These are phyloP conservation scores for Phragmatobia fuliginosa DNA, from an alignment of 2,888 invertebrate genomes.

Conservation along the genomic window DNA sequence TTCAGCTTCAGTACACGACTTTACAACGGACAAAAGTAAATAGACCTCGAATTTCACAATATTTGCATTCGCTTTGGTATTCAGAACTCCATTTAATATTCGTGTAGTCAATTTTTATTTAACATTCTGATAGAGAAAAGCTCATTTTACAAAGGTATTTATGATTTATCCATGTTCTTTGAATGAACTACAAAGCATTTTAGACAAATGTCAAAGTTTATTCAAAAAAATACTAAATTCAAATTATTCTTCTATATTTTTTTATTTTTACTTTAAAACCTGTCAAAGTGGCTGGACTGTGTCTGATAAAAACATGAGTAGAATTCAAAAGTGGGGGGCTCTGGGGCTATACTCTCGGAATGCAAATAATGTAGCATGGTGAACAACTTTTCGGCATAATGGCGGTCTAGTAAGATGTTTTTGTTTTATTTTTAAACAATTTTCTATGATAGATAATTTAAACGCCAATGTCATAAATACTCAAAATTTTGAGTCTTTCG, in stretches of 20 bases:
- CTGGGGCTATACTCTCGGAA: no score
- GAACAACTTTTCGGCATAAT: no score
- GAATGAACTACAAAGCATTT: background rate
- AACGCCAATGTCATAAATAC: no score
- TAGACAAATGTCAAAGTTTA: background rate
- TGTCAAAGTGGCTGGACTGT: no score
- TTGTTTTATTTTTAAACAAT: no score
- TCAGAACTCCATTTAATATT: background rate
- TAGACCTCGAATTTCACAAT: background rate
- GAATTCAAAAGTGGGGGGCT: no score
- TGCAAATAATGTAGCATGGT: no score
- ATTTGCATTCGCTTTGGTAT: slow-evolving; percentile 8
- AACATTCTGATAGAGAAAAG: background rate
- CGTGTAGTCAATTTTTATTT: background rate
- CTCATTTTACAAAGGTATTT: background rate
- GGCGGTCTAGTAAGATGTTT: no score
- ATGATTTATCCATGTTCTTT: background rate
- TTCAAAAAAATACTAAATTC: background rate
- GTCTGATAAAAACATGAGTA: no score
- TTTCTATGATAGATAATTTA: no score
- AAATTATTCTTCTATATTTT: background rate
- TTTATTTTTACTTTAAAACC: background rate
- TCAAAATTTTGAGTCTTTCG: no score
- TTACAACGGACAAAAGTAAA: background rate
- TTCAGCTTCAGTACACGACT: background rate